phyloP scores from a whole-genome alignment of 2,888 invertebrate species.

The Toxonevra muliebris region DNA sequence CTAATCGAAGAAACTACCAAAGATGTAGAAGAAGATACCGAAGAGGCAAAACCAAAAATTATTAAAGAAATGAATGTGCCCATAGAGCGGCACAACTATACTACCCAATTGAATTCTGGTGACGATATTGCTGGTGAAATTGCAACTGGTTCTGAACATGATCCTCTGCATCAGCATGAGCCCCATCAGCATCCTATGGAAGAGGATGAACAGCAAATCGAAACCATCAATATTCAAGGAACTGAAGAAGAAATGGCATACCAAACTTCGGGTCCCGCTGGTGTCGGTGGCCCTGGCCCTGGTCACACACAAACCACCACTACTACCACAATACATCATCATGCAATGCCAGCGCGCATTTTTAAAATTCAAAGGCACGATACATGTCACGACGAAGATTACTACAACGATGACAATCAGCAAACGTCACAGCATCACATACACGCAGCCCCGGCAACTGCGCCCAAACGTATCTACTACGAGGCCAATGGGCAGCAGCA shows the following conservation, averaged over 20 bases:
- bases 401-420: slow-evolving; percentile 54
- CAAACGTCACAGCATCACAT: slow-evolving; percentile 24
- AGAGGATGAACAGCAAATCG: slow-evolving; percentile 47
- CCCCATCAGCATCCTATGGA: slow-evolving; percentile 43
- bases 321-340: slow-evolving; percentile 38
- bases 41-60: slow-evolving; percentile 59
- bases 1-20: slow-evolving; percentile 63
- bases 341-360: slow-evolving; percentile 52
- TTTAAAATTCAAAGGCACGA: slow-evolving; percentile 60
- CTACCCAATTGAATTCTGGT: slow-evolving; percentile 38
- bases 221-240: slow-evolving; percentile 56
- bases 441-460: slow-evolving; percentile 35
- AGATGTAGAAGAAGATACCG: slow-evolving; percentile 62
- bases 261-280: slow-evolving; percentile 41
- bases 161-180: slow-evolving; percentile 43
- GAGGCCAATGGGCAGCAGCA: slow-evolving; percentile 50
- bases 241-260: slow-evolving; percentile 59
- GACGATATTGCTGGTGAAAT: slow-evolving; percentile 39
- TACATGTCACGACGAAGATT: slow-evolving; percentile 50
- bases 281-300: slow-evolving; percentile 16
- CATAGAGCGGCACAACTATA: slow-evolving; percentile 46
- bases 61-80: slow-evolving; percentile 50
- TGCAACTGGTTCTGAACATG: slow-evolving; percentile 32
- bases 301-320: slow-evolving; percentile 32
- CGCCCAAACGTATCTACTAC: slow-evolving; percentile 52